Evolutionary conservation across 2,888 invertebrate species (phyloP).

Genomic region (Drosophila paramelanica): DNA sequence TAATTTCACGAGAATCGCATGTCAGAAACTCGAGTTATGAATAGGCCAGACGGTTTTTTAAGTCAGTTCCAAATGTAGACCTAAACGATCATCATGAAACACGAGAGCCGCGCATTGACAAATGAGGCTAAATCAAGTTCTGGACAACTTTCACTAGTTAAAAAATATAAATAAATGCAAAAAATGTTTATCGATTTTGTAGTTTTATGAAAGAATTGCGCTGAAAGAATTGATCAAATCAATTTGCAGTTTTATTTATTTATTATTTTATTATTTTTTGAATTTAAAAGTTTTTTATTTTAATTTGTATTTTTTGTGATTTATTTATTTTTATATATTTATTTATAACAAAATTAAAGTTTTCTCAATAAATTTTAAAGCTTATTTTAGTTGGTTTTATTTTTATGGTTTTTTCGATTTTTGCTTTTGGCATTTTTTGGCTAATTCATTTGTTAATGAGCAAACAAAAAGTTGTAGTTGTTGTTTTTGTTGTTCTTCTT

Average conservation of each 20-base stretch:
- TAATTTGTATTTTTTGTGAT: background rate
- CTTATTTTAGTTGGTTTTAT: constrained; percentile 1
- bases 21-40: constrained; percentile 26
- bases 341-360: constrained; percentile 14
- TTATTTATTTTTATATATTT: background rate
- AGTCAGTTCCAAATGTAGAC: constrained; percentile 7
- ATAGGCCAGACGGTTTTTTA: constrained; percentile 6
- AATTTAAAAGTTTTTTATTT: constrained; percentile 13
- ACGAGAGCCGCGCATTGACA: background rate
- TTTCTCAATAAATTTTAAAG: constrained; percentile 37
- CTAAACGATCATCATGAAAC: background rate
- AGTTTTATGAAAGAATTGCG: no score
- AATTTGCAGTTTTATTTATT: constrained; percentile 33
- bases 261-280: constrained; percentile 18
- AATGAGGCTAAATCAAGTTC: constrained; percentile 11
- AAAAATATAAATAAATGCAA: background rate
- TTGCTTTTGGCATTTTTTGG: constrained; percentile 49
- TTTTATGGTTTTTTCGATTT: constrained; percentile 13
- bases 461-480: constrained; percentile 45
- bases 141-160: constrained; percentile 40
- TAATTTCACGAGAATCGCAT: background rate
- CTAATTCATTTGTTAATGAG: constrained; percentile 70
- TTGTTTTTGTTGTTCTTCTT: background rate
- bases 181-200: background rate
- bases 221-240: constrained; percentile 21